Evolutionary conservation across 2,797 vertebrate species (phyloP), one percentile per base, ranked within the genome.

Genomic region (Myotis pilosus): DNA sequence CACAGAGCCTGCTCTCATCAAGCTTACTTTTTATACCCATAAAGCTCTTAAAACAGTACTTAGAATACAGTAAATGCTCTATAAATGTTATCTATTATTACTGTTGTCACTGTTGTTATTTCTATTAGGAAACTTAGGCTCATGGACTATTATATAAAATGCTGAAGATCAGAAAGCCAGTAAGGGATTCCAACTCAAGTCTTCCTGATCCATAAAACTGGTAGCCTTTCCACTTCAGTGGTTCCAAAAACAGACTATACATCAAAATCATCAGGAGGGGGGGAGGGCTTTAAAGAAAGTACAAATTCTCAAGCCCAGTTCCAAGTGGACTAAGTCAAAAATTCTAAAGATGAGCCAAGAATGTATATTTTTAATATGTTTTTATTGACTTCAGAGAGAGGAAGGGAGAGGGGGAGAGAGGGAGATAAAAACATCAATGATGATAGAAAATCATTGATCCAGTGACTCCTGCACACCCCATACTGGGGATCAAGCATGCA

Each of bases 271-370:
- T 89, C 0, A 1, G 20, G 68, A 10, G 44, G 44, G 2, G 44
- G 44, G 44, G 44, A 28, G 17, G 53, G 23, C 71, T 90, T 93
- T 82, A 94, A 93, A 94, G 22, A 84, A 93, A 81, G 16, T 38
- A 75, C 10, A 78, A 33, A 66, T 53, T 90, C 72, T 87, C 69
- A 81, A 95, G 19, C 64, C 12, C 55, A 62, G 51, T 33, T 16
- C 17, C 51, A 41, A 28, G 38, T 28, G n/a, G 41, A 75, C 76
- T 66, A 71, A 87, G 49, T 89, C 22, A 76, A 53, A 91, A 92
- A 87, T 64, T 49, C 8, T 69, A 83, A 47, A 87, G 36, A 62
- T 62, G 30, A 89, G 16, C 55, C 74, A 80, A 89, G 33, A 90
- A 72, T 88, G 55, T 82, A 44, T 60, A 28, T 60, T 28, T 55